phyloP scores from a whole-genome alignment of 2,888 invertebrate genomes.

The Toxonevra muliebris region DNA sequence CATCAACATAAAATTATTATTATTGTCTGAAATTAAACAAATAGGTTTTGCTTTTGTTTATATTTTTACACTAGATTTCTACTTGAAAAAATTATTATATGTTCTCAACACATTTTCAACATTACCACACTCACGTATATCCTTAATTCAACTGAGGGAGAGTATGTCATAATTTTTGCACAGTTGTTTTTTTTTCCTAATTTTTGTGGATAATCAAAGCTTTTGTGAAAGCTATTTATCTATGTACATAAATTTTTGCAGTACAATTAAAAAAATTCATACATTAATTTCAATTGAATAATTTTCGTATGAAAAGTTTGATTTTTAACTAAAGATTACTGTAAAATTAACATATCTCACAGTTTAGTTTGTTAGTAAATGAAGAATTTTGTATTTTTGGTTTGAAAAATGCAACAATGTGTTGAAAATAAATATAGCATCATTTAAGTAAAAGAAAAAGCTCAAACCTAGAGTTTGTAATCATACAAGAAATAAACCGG shows the following conservation, averaged over 20 bases:
- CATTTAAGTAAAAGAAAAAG: too few species aligned
- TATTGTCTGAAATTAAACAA: not conserved
- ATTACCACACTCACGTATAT: conserved; percentile 58
- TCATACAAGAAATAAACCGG: too few species aligned
- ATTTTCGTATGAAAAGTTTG: too few species aligned
- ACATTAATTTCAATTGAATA: not conserved
- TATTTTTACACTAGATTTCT: not conserved
- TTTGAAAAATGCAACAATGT: not conserved
- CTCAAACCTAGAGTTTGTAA: too few species aligned
- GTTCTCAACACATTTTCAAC: conserved; percentile 6
- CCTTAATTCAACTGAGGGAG: conserved; percentile 62
- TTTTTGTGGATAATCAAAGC: too few species aligned
- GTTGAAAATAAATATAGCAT: too few species aligned
- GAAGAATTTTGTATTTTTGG: conserved; percentile 3
- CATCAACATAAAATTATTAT: not conserved
- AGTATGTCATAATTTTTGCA: conserved; percentile 34
- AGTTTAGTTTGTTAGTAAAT: too few species aligned
- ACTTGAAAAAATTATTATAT: conserved; percentile 4
- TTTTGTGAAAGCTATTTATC: not conserved
- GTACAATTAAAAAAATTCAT: too few species aligned
- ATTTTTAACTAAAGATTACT: too few species aligned
- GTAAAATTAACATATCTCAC: too few species aligned
- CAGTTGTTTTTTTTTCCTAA: not conserved
- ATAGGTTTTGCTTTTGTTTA: conserved; percentile 3
- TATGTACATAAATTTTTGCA: not conserved